Percentiles rank a stretch among this genome's conserved stretches.
These are phyloP conservation scores for Falco columbarius DNA, from an alignment of 2,797 vertebrate genomes.

Conservation along the genomic window DNA sequence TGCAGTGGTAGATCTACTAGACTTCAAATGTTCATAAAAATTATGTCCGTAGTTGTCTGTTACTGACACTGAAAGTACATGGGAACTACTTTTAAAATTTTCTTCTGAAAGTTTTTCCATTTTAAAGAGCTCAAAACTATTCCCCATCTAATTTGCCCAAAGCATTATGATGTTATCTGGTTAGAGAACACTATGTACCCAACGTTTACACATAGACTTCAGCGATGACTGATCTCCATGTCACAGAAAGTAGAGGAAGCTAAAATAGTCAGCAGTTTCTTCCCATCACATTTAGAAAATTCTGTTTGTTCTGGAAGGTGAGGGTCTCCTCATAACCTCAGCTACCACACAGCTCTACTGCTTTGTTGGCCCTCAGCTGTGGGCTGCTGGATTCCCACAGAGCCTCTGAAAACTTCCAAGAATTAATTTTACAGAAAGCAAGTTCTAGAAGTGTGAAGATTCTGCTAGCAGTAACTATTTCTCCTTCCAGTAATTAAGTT, in stretches of 20 bases:
- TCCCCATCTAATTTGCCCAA: neutral
- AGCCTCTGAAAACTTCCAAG: neutral
- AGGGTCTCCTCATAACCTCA: neutral
- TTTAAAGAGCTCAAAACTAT: neutral
- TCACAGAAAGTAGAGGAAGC: neutral
- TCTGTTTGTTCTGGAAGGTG: neutral
- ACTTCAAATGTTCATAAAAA: neutral
- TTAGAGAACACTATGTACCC: neutral
- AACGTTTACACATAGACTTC: neutral
- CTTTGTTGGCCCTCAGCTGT: neutral
- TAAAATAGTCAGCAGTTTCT: neutral
- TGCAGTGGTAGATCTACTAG: neutral
- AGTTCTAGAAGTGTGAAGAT: neutral
- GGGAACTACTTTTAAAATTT: neutral
- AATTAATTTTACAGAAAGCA: neutral
- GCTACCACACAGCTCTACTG: neutral
- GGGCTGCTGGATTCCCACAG: neutral
- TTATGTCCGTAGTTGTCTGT: neutral
- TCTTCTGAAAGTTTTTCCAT: neutral
- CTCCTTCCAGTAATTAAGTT: neutral
- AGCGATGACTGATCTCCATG: neutral
- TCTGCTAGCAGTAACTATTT: neutral
- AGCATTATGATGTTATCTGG: neutral
- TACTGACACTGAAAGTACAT: neutral
- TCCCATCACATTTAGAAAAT: neutral